Percentiles rank a stretch among this genome's conserved stretches.
phyloP scores from a whole-genome alignment of 2,888 invertebrate genomes.

The Ormyrus rosae region DNA sequence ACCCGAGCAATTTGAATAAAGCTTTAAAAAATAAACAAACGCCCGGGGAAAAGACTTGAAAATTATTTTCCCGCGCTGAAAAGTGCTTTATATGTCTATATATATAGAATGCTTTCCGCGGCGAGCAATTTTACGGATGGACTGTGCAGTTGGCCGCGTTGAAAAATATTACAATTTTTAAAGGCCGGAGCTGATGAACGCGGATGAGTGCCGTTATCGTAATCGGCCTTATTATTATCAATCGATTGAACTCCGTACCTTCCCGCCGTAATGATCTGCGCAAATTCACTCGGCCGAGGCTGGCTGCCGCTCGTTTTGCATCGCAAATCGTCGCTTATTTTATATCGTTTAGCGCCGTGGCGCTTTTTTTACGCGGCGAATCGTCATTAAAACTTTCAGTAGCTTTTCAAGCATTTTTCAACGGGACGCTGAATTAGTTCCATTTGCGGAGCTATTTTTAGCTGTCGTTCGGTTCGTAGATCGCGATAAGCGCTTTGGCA shows the following conservation, averaged over 20 bases:
- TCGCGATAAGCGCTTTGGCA: too few relatives aligned
- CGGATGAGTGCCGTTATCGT: slow-evolving; percentile 26
- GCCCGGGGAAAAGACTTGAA: too few relatives aligned
- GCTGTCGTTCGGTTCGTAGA: too few relatives aligned
- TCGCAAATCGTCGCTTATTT: slow-evolving; percentile 1
- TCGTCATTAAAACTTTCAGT: slow-evolving; percentile 20
- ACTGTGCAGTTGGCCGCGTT: background rate
- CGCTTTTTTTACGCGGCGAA: background rate
- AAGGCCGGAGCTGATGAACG: slow-evolving; percentile 11
- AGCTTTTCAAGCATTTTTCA: too few relatives aligned
- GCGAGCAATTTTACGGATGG: slow-evolving; percentile 11
- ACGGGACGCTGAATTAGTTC: too few relatives aligned
- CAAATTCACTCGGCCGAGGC: slow-evolving; percentile 3
- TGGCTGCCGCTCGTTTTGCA: background rate
- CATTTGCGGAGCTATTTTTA: too few relatives aligned
- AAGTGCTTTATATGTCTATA: background rate
- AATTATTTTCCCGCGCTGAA: too few relatives aligned
- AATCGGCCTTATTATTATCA: slow-evolving; percentile 50
- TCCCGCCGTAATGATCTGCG: slow-evolving; percentile 3
- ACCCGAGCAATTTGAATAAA: too few relatives aligned
- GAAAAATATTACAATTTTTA: slow-evolving; percentile 22
- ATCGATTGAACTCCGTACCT: slow-evolving; percentile 37
- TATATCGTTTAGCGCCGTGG: background rate
- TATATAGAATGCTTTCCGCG: background rate
- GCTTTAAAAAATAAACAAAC: too few relatives aligned